A percentile compares a stretch with the other conserved stretches of the same genome.
phyloP scores from a whole-genome alignment of 2,888 invertebrate species.

The Metallyticus violacea region DNA sequence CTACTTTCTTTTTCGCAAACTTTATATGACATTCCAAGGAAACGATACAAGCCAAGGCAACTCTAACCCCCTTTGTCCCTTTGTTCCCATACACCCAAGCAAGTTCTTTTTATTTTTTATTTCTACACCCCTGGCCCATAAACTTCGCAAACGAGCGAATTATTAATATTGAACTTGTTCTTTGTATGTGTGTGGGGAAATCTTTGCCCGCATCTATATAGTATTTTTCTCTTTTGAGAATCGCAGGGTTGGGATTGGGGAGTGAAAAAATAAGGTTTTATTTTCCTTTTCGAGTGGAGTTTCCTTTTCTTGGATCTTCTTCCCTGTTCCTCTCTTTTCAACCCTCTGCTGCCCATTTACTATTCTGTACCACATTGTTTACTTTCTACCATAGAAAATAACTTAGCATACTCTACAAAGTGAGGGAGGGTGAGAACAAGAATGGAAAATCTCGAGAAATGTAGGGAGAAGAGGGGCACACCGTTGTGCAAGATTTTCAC shows the following conservation, averaged over 20 bases:
- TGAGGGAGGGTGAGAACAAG: not conserved
- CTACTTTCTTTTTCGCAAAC: not conserved
- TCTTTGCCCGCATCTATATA: not conserved
- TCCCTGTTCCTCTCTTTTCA: not conserved
- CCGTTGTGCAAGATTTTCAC: not conserved
- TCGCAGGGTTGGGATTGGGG: not conserved
- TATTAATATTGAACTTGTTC: conserved; percentile 34
- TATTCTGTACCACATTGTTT: not conserved
- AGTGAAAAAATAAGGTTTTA: not conserved
- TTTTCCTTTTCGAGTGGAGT: not conserved
- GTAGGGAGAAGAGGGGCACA: not conserved
- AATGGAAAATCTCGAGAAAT: not conserved
- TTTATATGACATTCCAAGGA: conserved; percentile 22
- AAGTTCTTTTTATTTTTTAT: conserved; percentile 3
- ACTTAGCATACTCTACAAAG: conserved; percentile 6
- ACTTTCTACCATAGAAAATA: conserved; percentile 12
- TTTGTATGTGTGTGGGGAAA: conserved; percentile 32
- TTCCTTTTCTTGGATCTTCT: not conserved
- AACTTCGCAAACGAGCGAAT: conserved; percentile 33
- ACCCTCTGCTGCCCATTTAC: not conserved
- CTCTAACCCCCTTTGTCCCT: not conserved
- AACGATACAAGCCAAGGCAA: conserved; percentile 22
- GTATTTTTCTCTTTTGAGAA: not conserved
- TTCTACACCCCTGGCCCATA: conserved; percentile 22
- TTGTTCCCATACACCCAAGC: not conserved